A percentile compares a stretch with the other conserved stretches of the same genome.
These are phyloP conservation scores for Poecilobothrus nobilitatus DNA, from an alignment of 2,888 invertebrate genomes.

Conservation along the genomic window DNA sequence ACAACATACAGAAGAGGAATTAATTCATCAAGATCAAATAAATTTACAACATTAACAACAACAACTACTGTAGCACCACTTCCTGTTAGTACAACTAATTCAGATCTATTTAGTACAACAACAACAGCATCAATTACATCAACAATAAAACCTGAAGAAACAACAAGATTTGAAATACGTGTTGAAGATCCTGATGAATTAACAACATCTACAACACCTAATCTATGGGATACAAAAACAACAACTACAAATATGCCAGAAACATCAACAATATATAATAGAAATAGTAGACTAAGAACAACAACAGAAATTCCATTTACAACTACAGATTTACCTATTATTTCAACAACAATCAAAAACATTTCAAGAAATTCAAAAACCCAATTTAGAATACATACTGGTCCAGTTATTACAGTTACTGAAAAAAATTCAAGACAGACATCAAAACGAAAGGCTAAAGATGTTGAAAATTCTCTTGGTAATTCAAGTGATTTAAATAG, in stretches of 20 bases:
- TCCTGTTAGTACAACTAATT: conserved; percentile 9
- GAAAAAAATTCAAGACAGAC: not conserved
- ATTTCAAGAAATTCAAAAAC: conserved; percentile 4
- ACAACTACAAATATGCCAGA: conserved; percentile 26
- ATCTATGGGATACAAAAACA: conserved; percentile 26
- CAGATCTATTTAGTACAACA: conserved; percentile 19
- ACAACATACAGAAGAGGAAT: conserved; percentile 28
- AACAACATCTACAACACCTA: conserved; percentile 26
- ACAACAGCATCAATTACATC: conserved; percentile 4
- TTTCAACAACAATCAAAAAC: conserved; percentile 37
- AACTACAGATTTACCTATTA: conserved; percentile 26
- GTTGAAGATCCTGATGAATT: conserved; percentile 36
- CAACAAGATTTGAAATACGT: conserved; percentile 40
- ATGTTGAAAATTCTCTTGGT: conserved; percentile 24
- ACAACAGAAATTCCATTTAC: conserved; percentile 26
- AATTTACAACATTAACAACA: conserved; percentile 25
- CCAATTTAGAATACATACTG: not conserved
- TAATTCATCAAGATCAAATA: conserved; percentile 28
- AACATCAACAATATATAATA: conserved; percentile 20
- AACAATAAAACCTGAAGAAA: conserved; percentile 30
- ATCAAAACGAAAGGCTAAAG: conserved; percentile 24
- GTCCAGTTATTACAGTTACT: too few species aligned
- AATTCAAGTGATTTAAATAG: conserved; percentile 34
- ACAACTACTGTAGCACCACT: conserved; percentile 15
- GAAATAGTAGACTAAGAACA: conserved; percentile 22